A percentile compares a stretch with the other conserved stretches of the same genome.
Conservation (phyloP, 2,797 vertebrate species). For the Acrocephalus scirpaceus region DNA sequence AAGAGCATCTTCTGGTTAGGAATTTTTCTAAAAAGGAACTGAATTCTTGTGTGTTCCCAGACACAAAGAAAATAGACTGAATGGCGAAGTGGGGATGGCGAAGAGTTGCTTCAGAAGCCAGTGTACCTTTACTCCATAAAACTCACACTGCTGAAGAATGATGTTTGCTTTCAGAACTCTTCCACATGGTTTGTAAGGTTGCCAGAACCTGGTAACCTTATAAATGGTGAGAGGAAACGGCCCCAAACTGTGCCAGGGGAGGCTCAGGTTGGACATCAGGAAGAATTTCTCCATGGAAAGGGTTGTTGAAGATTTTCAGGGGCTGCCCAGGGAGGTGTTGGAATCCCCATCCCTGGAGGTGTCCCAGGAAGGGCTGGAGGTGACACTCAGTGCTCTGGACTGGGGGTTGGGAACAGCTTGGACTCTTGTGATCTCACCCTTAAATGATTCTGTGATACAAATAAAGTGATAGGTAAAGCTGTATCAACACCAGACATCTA, state of each 20-base stretch:
- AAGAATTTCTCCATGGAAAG: neutral
- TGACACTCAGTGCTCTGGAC: neutral
- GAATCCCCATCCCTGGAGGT: neutral
- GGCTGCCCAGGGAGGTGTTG: neutral
- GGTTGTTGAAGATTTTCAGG: rapidly evolving
- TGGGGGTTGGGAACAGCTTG: rapidly evolving
- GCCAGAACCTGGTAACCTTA: neutral
- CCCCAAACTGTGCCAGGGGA: rapidly evolving
- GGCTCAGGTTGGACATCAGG: rapidly evolving
- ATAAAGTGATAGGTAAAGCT: neutral
- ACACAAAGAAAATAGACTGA: neutral
- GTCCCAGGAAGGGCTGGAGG: rapidly evolving
- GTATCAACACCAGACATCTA: too few species aligned
- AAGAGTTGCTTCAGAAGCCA: neutral
- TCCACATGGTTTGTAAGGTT: neutral
- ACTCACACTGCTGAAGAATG: too few species aligned
- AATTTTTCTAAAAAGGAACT: neutral
- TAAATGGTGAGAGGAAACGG: rapidly evolving
- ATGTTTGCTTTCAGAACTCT: neutral
- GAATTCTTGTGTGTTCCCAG: neutral
- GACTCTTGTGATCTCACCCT: rapidly evolving
- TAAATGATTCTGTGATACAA: neutral
- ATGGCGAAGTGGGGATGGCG: neutral
- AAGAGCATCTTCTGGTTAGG: neutral
- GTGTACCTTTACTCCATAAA: neutral